Base-by-base conservation (phyloP, 2,888 invertebrate genomes). In the Andricus quercusramuli region DNA sequence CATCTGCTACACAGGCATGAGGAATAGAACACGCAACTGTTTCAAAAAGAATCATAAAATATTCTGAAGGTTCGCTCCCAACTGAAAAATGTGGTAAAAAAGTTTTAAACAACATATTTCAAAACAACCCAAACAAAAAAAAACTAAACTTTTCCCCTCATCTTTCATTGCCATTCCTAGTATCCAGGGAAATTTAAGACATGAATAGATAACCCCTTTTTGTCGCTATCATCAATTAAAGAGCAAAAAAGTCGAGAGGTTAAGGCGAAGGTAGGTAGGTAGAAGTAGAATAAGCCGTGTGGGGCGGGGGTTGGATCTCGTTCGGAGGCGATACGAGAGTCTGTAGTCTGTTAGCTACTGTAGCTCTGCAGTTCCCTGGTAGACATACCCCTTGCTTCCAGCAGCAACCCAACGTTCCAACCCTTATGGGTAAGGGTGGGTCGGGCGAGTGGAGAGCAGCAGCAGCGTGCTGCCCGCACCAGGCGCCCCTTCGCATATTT, bases 401-500 rank as follows among this genome's bases (percentile, higher is more conserved):
- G 8, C 59, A 11, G 47, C 47, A 47, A 47, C 47, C 15, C 47
- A 56, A 20, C 51, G 9, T 11, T n/a, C 59, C 59, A 59, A 88
- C 90, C 90, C 91, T 90, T 90, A 88, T 81, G 78, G 81, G 78
- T 80, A 81, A 85, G 84, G 82, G 83, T 84, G 89, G 90, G 88
- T 84, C 87, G 88, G 86, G 88, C 81, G 87, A 88, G 88, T 84
- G 87, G 87, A 89, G 89, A 89, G 86, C 83, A 91, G 91, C 90
- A 90, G 91, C 91, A 91, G 90, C 92, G 92, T 91, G 92, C 92
- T 93, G 93, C 92, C 92, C 92, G 92, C 91, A 92, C 91, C 92
- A 91, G 93, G 93, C 92, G 91, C 92, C 91, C 91, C 94, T 93
- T 94, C 94, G 95, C 95, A 96, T 96, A 96, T 96, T 96, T 96